A percentile compares a stretch with the other conserved stretches of the same genome.
Conservation (phyloP, 2,888 invertebrate species). For the Liposcelis brunnea region DNA sequence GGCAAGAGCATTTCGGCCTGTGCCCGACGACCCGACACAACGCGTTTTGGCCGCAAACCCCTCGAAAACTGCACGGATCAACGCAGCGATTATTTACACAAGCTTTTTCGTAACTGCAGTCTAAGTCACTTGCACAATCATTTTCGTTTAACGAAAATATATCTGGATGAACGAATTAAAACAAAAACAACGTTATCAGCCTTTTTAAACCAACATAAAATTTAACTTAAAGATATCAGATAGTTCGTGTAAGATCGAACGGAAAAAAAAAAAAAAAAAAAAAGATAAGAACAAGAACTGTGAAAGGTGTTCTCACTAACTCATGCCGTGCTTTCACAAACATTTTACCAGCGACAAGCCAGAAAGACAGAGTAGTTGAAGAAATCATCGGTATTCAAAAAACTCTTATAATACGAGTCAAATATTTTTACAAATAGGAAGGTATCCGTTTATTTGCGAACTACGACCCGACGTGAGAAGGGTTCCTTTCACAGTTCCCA, state of each 20-base stretch:
- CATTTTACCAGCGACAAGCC: not conserved
- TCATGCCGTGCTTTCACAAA: conserved; percentile 43
- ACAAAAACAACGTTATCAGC: too few species aligned
- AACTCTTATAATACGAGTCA: conserved; percentile 12
- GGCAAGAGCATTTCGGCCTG: conserved; percentile 73
- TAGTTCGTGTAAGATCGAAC: not conserved
- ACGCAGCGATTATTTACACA: conserved; percentile 81
- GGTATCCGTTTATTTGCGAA: too few species aligned
- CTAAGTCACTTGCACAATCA: conserved; percentile 79
- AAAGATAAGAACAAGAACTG: conserved; percentile 54
- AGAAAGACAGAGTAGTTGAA: conserved; percentile 1
- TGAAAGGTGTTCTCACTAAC: conserved; percentile 73
- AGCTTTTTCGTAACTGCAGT: conserved; percentile 81
- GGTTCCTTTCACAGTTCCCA: conserved; percentile 62
- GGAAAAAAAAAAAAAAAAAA: conserved; percentile 42
- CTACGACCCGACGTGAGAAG: too few species aligned
- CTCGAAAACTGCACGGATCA: conserved; percentile 77
- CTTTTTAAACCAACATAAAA: too few species aligned
- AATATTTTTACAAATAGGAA: conserved; percentile 13
- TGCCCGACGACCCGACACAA: conserved; percentile 72
- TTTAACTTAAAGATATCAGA: conserved; percentile 11
- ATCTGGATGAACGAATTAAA: not conserved
- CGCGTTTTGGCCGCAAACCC: conserved; percentile 78
- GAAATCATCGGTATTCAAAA: not conserved
- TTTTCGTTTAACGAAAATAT: conserved; percentile 31